Conservation (phyloP, 2,113 vertebrate genomes). For the Pteropus alecto region DNA sequence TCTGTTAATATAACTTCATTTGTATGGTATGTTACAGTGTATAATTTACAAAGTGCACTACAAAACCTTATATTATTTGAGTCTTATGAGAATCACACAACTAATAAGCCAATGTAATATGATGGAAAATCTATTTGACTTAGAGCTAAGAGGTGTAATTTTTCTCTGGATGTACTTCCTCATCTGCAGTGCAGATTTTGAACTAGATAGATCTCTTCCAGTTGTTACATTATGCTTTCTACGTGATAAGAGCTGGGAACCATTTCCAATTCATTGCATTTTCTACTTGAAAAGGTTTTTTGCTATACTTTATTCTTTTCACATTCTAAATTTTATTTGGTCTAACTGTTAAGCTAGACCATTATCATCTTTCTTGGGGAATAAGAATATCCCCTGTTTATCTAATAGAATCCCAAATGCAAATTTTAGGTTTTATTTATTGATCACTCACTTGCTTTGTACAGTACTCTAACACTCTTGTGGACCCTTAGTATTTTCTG, state of each 20-base stretch:
- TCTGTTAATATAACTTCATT: slow-evolving; percentile 17
- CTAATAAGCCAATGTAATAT: not conserved
- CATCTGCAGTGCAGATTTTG: not conserved
- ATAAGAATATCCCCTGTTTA: not conserved
- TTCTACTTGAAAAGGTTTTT: not conserved
- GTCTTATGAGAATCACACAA: not conserved
- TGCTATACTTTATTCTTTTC: not conserved
- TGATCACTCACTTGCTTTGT: not conserved
- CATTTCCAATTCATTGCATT: not conserved
- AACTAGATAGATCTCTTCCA: not conserved
- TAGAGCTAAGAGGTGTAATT: slow-evolving; percentile 1
- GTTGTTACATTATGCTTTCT: not conserved
- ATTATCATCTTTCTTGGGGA: not conserved
- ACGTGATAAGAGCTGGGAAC: not conserved
- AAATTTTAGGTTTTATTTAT: not conserved
- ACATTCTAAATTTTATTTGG: slow-evolving; percentile 25
- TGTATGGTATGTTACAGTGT: not conserved
- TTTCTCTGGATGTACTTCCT: not conserved
- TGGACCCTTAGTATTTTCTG: not conserved
- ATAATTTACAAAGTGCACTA: not conserved
- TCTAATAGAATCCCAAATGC: not conserved
- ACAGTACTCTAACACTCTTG: not conserved
- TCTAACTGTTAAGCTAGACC: not conserved
- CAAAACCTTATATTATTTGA: not conserved
- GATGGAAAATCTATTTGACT: slow-evolving; percentile 6